Evolutionary conservation across 2,797 vertebrate genomes (phyloP).

Genomic region (Tangara arthus): DNA sequence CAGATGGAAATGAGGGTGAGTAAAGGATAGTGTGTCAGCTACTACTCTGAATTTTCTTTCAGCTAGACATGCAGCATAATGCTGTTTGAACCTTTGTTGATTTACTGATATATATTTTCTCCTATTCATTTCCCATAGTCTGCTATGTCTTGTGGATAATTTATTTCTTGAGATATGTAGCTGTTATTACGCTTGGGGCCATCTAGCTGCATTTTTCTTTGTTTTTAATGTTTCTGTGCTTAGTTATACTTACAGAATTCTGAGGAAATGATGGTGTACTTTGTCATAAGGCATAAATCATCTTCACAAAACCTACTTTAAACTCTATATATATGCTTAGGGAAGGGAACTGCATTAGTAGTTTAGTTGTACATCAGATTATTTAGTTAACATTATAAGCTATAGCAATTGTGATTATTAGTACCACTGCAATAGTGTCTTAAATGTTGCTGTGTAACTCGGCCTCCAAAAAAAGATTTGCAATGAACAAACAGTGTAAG

Average conservation of each 20-base stretch:
- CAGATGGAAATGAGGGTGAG: not conserved
- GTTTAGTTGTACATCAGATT: not conserved
- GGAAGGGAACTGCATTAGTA: not conserved
- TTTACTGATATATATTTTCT: slow-evolving; percentile 49
- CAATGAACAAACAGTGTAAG: not conserved
- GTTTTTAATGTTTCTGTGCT: slow-evolving; percentile 14
- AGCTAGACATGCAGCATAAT: not conserved
- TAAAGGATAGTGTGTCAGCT: not conserved
- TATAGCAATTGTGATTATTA: not conserved
- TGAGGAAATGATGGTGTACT: not conserved
- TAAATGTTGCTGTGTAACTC: not conserved
- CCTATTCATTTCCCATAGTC: slow-evolving; percentile 32
- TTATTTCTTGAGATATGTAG: slow-evolving; percentile 37
- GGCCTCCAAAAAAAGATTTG: not conserved
- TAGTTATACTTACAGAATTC: slow-evolving; percentile 16
- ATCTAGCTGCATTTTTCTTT: slow-evolving; percentile 43
- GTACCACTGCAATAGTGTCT: not conserved
- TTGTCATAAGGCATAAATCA: slow-evolving; percentile 40
- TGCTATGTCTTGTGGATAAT: slow-evolving; percentile 28
- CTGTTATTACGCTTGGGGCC: slow-evolving; percentile 10
- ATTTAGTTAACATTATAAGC: not conserved
- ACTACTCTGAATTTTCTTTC: slow-evolving; percentile 27
- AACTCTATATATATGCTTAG: not conserved
- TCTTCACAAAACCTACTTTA: not conserved
- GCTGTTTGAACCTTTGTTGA: not conserved